These are phyloP conservation scores for Chionodraco myersi DNA, from an alignment of 2,113 vertebrate genomes.

Conservation along the genomic window DNA sequence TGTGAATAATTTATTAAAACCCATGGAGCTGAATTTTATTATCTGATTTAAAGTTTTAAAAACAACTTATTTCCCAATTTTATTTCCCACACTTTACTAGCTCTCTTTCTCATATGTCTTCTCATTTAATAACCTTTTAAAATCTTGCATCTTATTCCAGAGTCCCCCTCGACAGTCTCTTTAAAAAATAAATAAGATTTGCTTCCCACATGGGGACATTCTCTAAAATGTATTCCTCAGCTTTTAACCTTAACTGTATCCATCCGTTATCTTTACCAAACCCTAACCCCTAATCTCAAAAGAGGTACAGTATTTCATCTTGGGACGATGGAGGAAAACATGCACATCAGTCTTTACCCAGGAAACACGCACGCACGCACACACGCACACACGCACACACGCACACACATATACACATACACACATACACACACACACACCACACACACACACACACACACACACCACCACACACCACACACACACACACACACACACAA, in stretches of 20 bases:
- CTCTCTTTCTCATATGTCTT: conserved; percentile 27
- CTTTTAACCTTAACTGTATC: conserved; percentile 7
- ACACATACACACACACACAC: not conserved
- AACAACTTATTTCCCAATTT: conserved; percentile 7
- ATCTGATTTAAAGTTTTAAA: conserved; percentile 41
- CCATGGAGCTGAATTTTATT: conserved; percentile 46
- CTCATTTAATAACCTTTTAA: conserved; percentile 46
- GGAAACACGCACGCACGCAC: not conserved
- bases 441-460: not conserved
- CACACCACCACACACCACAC: not conserved
- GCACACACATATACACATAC: not conserved
- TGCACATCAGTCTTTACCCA: not conserved
- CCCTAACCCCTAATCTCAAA: conserved; percentile 7
- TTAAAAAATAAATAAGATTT: not conserved
- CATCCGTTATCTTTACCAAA: conserved; percentile 11
- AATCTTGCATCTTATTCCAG: conserved; percentile 30
- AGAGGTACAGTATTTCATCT: conserved; percentile 5
- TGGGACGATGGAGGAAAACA: conserved; percentile 2
- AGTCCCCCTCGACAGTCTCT: not conserved
- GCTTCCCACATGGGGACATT: not conserved
- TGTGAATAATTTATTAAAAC: conserved; percentile 57
- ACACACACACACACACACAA: not conserved
- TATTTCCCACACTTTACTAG: not conserved
- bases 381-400: not conserved
- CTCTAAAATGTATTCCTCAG: not conserved